Conservation (phyloP, 1,140 invertebrate species). For the Cyclina sinensis region DNA sequence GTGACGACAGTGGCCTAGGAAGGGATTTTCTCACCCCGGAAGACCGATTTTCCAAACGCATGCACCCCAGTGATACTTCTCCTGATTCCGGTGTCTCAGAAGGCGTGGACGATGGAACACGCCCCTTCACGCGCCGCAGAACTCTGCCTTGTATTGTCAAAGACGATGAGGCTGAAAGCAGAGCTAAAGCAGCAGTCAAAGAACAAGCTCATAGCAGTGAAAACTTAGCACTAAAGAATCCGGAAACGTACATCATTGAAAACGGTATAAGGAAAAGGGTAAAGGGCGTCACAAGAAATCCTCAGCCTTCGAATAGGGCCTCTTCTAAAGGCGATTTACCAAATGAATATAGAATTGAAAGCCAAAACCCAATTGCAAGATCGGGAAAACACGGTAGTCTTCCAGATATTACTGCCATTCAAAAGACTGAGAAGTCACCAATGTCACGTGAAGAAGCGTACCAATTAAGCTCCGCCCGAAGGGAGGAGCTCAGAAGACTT, state of each 20-base stretch:
- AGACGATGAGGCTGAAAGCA: slow-evolving; percentile 56
- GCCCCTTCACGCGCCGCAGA: slow-evolving; percentile 81
- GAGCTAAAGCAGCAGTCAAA: slow-evolving; percentile 70
- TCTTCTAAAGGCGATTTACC: slow-evolving; percentile 81
- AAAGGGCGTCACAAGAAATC: slow-evolving; percentile 75
- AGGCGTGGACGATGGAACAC: slow-evolving; percentile 80
- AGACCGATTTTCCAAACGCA: slow-evolving; percentile 63
- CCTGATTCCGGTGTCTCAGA: slow-evolving; percentile 87
- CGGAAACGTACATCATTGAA: slow-evolving; percentile 86
- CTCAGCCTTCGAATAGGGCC: slow-evolving; percentile 64
- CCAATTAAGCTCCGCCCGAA: slow-evolving; percentile 95
- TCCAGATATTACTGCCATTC: slow-evolving; percentile 93
- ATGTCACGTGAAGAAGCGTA: slow-evolving; percentile 98
- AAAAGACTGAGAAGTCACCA: slow-evolving; percentile 88
- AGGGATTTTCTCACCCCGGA: slow-evolving; percentile 74
- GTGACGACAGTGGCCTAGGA: slow-evolving; percentile 89
- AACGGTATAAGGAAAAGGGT: slow-evolving; percentile 86
- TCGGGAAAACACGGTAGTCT: slow-evolving; percentile 89
- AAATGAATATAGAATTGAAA: slow-evolving; percentile 92
- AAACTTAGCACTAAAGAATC: slow-evolving; percentile 80
- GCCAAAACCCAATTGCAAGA: slow-evolving; percentile 89
- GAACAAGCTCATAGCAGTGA: slow-evolving; percentile 83
- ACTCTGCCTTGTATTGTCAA: slow-evolving; percentile 85
- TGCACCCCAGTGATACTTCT: slow-evolving; percentile 82
- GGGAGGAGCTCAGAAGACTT: slow-evolving; percentile 96